Conservation (phyloP, 2,888 invertebrate genomes). For the Agrotis clavis region DNA sequence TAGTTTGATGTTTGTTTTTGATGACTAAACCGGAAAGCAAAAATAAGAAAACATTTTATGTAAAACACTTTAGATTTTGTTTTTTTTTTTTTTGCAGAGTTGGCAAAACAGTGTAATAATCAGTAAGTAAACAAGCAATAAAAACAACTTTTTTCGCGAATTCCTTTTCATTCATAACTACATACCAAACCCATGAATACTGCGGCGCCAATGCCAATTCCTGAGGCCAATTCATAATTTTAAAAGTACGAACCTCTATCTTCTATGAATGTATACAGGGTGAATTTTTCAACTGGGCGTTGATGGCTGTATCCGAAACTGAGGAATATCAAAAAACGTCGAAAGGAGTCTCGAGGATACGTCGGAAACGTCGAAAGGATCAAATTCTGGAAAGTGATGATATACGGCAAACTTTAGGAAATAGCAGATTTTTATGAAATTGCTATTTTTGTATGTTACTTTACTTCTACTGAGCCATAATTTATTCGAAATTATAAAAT, state of each 20-base stretch:
- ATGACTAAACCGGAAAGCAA: slow-evolving; percentile 11
- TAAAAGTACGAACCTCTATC: slow-evolving; percentile 51
- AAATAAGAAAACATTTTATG: background rate
- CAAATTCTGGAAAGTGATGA: no score
- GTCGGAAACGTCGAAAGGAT: no score
- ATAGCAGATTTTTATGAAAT: no score
- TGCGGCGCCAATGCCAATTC: slow-evolving; percentile 52
- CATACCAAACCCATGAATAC: slow-evolving; percentile 51
- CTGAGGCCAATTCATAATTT: slow-evolving; percentile 47
- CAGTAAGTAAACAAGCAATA: slow-evolving; percentile 12
- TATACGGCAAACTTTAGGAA: no score
- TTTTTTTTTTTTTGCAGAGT: background rate
- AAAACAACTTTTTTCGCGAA: slow-evolving; percentile 5
- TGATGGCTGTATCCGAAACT: no score
- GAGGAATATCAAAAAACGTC: no score
- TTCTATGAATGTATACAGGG: slow-evolving; percentile 59
- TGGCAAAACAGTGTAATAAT: slow-evolving; percentile 10
- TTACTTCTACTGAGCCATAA: no score
- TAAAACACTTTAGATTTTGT: no score
- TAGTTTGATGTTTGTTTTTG: slow-evolving; percentile 12
- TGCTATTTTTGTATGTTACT: no score
- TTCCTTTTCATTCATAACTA: slow-evolving; percentile 29
- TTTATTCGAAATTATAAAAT: no score
- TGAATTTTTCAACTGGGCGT: no score
- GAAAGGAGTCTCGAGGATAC: no score